Base-by-base conservation (phyloP, 2,113 vertebrate species). In the Meles meles region DNA sequence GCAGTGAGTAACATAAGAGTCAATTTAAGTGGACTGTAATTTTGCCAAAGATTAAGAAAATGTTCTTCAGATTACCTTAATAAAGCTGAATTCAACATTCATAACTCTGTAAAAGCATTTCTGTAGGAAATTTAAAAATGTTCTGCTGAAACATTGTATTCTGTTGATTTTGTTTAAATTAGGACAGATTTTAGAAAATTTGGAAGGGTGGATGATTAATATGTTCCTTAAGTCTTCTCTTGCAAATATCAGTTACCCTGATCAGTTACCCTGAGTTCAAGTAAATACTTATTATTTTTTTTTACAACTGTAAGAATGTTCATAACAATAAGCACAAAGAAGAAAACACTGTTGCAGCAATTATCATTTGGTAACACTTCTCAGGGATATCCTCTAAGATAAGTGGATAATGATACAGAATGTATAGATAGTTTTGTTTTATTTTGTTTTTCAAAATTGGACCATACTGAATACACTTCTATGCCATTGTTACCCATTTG, bases 151-250 rank as follows among this genome's bases (percentile, higher is more conserved):
- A 71, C 52, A 93, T 77, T 71, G 5, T 47, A 55, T 52, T 87
- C 57, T 90, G 80, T 18, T 77, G 29, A 96, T 69, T 39, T 96
- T 92, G 88, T 42, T 87, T 80, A 86, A 86, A 63, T 34, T 34
- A 76, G 13, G 47, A 44, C 39, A 96, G 44, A 92, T 69, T 88
- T 92, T 49, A 92, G 37, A 49, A 80, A 74, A 65, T 39, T 67
- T 37, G 57, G 25, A 92, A 69, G 34, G 74, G 25, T 42, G 21
- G 18, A 49, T 83, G 18, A 69, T 39, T 61, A 77, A 55, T 81
- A 71, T 17, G 55, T 12, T 80, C 55, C 37, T 15, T 44, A 57
- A 39, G 5, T 91, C 71, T n/a, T 85, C 21, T 63, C 34, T 96
- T 55, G 79, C 31, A 90, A 74, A 77, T 69, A 52, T 14, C 13